A percentile compares a stretch with the other conserved stretches of the same genome.
These are phyloP conservation scores for Lasioglossum vierecki DNA, from an alignment of 2,888 invertebrate species.

Conservation along the genomic window DNA sequence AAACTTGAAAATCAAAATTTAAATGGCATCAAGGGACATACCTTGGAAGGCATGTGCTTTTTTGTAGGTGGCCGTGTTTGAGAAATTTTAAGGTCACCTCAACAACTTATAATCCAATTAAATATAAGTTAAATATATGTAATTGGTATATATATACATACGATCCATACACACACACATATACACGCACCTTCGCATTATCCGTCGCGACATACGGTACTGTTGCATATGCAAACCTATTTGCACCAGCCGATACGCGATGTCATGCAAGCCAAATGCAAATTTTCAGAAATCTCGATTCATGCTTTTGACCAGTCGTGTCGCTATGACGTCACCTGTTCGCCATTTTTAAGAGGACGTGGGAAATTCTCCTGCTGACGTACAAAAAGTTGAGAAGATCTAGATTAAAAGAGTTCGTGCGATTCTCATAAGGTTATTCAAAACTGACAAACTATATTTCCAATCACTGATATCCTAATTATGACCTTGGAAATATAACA, in stretches of 20 bases:
- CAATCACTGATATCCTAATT: neutral
- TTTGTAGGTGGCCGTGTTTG: no score
- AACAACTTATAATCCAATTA: no score
- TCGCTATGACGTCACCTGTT: neutral
- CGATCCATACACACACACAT: neutral
- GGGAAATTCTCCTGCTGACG: neutral
- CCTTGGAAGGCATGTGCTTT: no score
- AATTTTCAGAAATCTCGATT: constrained; percentile 67
- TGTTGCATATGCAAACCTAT: constrained; percentile 75
- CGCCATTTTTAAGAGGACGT: neutral
- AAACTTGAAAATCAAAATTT: neutral
- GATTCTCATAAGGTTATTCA: no score
- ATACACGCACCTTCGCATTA: constrained; percentile 21
- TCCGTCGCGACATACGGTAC: constrained; percentile 72
- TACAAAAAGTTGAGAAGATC: neutral
- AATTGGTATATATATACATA: no score
- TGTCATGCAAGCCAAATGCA: constrained; percentile 67
- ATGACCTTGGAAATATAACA: neutral
- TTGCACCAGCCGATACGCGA: constrained; percentile 66
- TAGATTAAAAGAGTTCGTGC: no score
- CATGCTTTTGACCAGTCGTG: constrained; percentile 32
- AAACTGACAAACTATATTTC: neutral
- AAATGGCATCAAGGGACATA: no score
- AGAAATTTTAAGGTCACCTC: no score
- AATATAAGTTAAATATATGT: no score